Evolutionary conservation across 2,113 vertebrate species (phyloP).

Genomic region (Poeciliopsis occidentalis): DNA sequence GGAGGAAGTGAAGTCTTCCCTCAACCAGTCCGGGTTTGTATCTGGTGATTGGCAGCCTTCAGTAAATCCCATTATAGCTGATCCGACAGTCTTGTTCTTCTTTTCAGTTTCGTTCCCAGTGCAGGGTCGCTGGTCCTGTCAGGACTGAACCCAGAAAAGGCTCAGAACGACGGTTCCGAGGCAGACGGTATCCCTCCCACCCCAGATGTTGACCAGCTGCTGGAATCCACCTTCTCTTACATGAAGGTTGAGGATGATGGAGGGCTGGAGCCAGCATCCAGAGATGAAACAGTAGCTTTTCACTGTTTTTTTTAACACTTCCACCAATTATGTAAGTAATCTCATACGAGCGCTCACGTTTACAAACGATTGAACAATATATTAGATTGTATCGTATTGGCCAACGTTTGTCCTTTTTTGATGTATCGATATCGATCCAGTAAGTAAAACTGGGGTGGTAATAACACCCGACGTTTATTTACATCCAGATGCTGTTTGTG

Average conservation of each 20-base stretch:
- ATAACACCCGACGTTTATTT: too few species aligned
- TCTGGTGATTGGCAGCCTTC: background rate
- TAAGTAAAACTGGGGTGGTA: too few species aligned
- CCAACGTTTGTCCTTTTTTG: too few species aligned
- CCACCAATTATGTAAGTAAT: too few species aligned
- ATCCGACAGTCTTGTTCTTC: background rate
- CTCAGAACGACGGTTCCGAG: constrained; percentile 9
- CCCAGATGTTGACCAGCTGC: constrained; percentile 78
- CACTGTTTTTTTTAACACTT: background rate
- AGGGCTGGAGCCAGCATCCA: constrained; percentile 45
- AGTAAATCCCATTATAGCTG: background rate
- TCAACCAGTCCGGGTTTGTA: constrained; percentile 28
- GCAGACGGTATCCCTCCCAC: constrained; percentile 33
- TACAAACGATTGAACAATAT: background rate
- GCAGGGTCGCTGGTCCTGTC: constrained; percentile 34
- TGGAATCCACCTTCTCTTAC: constrained; percentile 82
- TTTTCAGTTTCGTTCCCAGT: constrained; percentile 17
- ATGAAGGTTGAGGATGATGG: constrained; percentile 61
- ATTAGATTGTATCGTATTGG: too few species aligned
- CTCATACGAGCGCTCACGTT: too few species aligned
- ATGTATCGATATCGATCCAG: too few species aligned
- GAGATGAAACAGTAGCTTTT: constrained; percentile 5
- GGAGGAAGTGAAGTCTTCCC: constrained; percentile 3
- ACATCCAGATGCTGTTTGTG: too few species aligned
- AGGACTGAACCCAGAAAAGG: constrained; percentile 17